Evolutionary conservation across 1,140 invertebrate species (phyloP).

Genomic region (Lasioglossum baleicum): DNA sequence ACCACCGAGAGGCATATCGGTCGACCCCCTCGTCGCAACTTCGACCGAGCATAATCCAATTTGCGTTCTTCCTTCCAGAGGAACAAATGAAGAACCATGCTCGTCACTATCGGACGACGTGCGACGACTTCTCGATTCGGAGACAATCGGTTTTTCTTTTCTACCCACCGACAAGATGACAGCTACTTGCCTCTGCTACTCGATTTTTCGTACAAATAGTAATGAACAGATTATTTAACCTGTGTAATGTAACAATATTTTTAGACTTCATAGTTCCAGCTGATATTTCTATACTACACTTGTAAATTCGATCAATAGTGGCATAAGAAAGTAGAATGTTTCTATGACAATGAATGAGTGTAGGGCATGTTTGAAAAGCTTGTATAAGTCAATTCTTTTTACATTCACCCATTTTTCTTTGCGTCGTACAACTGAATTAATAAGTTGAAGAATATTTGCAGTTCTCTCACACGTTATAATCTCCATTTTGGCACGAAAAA

Average conservation of each 20-base stretch:
- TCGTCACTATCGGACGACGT: constrained; percentile 76
- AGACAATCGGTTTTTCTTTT: constrained; percentile 74
- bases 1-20: constrained; percentile 44
- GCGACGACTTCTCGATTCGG: constrained; percentile 76
- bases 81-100: constrained; percentile 64
- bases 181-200: constrained; percentile 16
- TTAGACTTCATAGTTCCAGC: no score
- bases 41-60: constrained; percentile 76
- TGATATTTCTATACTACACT: no score
- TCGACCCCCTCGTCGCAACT: constrained; percentile 56
- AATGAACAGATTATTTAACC: no score
- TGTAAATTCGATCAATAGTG: no score
- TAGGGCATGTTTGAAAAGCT: no score
- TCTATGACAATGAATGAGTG: no score
- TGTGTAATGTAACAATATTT: no score
- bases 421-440: background rate
- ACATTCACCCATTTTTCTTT: no score
- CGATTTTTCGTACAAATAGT: background rate
- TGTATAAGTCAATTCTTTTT: no score
- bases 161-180: constrained; percentile 14
- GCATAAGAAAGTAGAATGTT: no score
- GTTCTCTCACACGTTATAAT: background rate
- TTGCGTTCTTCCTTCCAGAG: constrained; percentile 70
- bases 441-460: background rate
- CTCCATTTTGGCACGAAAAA: background rate